Evolutionary conservation across 2,888 invertebrate genomes (phyloP).

Genomic region (Acleris sparsana): DNA sequence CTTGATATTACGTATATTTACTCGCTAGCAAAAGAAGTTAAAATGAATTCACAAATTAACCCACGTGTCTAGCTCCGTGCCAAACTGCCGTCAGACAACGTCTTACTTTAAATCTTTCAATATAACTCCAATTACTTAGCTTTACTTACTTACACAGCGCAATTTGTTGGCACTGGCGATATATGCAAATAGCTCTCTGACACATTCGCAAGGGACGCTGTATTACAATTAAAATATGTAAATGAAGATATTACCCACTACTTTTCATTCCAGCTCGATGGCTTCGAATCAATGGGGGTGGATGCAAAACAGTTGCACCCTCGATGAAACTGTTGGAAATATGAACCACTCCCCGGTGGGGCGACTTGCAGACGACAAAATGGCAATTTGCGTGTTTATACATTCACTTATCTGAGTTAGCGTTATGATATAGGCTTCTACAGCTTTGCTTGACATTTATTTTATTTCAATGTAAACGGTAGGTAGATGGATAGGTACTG

Average conservation of each 20-base stretch:
- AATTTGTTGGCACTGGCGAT: constrained; percentile 62
- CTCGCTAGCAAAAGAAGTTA: neutral
- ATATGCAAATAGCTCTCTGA: constrained; percentile 75
- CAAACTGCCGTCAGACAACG: neutral
- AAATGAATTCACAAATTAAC: neutral
- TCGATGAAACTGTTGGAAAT: constrained; percentile 57
- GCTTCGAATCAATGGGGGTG: constrained; percentile 61
- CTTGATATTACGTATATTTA: neutral
- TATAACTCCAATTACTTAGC: constrained; percentile 54
- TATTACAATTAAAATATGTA: constrained; percentile 83
- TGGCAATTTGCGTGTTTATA: constrained; percentile 40
- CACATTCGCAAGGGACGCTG: constrained; percentile 66
- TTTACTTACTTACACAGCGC: constrained; percentile 68
- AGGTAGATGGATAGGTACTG: neutral
- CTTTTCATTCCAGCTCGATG: constrained; percentile 76
- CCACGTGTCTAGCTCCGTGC: neutral
- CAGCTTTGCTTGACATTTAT: neutral
- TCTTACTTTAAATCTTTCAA: constrained; percentile 8
- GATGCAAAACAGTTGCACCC: constrained; percentile 50
- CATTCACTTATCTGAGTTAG: constrained; percentile 32
- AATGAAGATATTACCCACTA: constrained; percentile 79
- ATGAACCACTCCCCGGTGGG: constrained; percentile 43
- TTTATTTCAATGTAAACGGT: neutral
- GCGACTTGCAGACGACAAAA: constrained; percentile 33
- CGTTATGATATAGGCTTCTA: constrained; percentile 7